phyloP scores from a whole-genome alignment of 2,888 invertebrate genomes.

The Cataglyphis altisquamis region DNA sequence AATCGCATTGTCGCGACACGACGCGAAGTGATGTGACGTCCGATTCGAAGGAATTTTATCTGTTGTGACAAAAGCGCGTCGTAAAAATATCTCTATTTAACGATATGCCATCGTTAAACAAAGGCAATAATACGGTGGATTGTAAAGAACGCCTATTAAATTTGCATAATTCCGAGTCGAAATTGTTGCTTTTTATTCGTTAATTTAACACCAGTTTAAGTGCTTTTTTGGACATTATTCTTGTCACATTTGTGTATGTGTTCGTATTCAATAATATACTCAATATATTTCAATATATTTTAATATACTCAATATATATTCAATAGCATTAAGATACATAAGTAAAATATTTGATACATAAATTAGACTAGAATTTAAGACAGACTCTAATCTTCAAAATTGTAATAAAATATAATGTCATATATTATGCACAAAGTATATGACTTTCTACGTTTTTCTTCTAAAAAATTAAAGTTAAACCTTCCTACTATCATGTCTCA shows the following conservation, averaged over 20 bases:
- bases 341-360: neutral
- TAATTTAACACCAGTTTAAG: slow-evolving; percentile 12
- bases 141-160: neutral
- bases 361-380: neutral
- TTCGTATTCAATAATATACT: neutral
- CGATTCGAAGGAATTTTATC: slow-evolving; percentile 12
- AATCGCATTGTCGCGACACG: slow-evolving; percentile 24
- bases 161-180: neutral
- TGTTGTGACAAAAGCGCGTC: neutral
- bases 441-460: neutral
- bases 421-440: neutral
- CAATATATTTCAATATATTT: too few relatives aligned
- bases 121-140: neutral
- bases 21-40: neutral
- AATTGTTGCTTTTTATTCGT: neutral
- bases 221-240: neutral
- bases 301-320: too few relatives aligned
- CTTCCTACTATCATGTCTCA: neutral
- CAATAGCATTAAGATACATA: neutral
- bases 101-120: slow-evolving; percentile 15
- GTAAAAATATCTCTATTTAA: slow-evolving; percentile 36
- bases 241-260: too few relatives aligned
- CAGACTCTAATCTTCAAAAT: neutral
- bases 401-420: neutral
- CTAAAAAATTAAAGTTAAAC: slow-evolving; percentile 1